A percentile compares a stretch with the other conserved stretches of the same genome.
Conservation (phyloP, 2,113 vertebrate genomes). For the Gymnarchus niloticus region DNA sequence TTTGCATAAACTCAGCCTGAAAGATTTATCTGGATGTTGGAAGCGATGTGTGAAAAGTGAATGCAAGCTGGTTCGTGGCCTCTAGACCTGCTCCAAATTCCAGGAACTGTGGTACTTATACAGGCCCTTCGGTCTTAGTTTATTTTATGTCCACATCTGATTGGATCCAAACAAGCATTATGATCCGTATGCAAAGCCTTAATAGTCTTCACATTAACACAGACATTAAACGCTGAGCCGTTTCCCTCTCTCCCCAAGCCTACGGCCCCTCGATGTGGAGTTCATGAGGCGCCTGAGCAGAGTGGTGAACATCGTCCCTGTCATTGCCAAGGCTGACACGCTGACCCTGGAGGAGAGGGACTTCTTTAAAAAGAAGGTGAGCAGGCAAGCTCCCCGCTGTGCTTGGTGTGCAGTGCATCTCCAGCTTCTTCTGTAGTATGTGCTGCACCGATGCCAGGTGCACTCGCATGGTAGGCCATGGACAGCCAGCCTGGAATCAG, state of each 20-base stretch:
- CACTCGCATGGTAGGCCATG: not conserved
- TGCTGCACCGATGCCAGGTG: not conserved
- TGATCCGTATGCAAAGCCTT: too few species aligned
- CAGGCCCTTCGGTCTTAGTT: not conserved
- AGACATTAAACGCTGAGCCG: not conserved
- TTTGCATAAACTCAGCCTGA: not conserved
- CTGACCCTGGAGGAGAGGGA: constrained; percentile 94
- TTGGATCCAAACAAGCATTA: not conserved
- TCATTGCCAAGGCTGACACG: constrained; percentile 94
- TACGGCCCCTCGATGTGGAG: constrained; percentile 91
- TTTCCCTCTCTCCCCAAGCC: constrained; percentile 53
- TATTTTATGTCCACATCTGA: not conserved
- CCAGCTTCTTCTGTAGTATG: not conserved
- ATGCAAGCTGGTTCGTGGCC: not conserved
- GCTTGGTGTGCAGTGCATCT: not conserved
- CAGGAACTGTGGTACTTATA: not conserved
- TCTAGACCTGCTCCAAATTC: not conserved
- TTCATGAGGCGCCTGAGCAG: constrained; percentile 98
- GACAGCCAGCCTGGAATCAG: not conserved
- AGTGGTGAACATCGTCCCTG: constrained; percentile 95
- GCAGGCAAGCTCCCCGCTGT: not conserved
- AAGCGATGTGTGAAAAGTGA: not conserved
- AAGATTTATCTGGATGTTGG: not conserved
- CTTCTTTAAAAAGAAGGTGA: constrained; percentile 91
- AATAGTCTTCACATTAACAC: not conserved